Percentiles rank a stretch among this genome's conserved stretches.
These are phyloP conservation scores for Apomyelois bistriatella DNA, from an alignment of 2,888 invertebrate genomes.

Conservation along the genomic window DNA sequence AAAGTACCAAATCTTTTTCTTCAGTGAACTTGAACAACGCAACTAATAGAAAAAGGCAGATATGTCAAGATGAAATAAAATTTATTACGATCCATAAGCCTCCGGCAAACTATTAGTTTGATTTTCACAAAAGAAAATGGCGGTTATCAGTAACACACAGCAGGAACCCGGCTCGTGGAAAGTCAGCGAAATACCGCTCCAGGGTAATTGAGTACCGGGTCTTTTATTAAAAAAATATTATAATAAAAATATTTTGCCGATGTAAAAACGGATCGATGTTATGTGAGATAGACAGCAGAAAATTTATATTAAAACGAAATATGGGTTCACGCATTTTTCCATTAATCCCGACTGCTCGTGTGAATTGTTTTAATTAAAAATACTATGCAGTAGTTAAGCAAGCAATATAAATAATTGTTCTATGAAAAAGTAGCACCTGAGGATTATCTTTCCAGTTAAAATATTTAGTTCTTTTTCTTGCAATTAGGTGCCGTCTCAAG, in stretches of 20 bases:
- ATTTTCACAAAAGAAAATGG: conserved; percentile 56
- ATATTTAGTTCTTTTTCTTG: no score
- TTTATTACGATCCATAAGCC: conserved; percentile 54
- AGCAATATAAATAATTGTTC: no score
- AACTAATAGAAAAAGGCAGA: conserved; percentile 57
- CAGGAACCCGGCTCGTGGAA: conserved; percentile 25
- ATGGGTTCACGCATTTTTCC: neutral
- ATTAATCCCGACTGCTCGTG: no score
- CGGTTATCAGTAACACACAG: conserved; percentile 40
- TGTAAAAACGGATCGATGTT: neutral
- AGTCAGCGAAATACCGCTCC: conserved; percentile 38
- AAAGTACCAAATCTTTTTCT: conserved; percentile 27
- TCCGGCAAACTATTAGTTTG: conserved; percentile 56
- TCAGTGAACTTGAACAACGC: conserved; percentile 26
- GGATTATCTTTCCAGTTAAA: no score
- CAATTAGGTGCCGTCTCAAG: no score
- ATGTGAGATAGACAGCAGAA: conserved; percentile 26
- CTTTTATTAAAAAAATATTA: conserved; percentile 12
- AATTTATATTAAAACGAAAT: neutral
- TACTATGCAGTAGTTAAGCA: no score
- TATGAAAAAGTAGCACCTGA: no score
- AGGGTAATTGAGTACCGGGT: conserved; percentile 27
- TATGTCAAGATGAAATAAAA: conserved; percentile 56
- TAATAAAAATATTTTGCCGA: neutral
- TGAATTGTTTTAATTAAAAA: conserved; percentile 48